Evolutionary conservation across 2,888 invertebrate genomes (phyloP).

Genomic region (Coelinius sp.): DNA sequence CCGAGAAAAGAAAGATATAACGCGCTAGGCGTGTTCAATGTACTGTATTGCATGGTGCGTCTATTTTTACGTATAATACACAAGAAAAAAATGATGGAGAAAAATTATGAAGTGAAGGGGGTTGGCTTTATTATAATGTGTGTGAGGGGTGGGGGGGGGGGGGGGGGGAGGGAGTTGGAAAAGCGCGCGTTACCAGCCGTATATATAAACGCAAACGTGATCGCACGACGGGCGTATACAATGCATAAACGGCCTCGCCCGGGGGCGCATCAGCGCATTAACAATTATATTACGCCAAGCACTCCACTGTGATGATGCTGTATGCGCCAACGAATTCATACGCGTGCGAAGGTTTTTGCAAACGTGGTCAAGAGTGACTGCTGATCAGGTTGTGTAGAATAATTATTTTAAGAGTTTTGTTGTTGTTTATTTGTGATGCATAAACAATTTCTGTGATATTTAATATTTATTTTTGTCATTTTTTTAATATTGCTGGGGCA

Average conservation of each 20-base stretch:
- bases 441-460: too few relatives aligned
- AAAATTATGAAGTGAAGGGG: slow-evolving; percentile 18
- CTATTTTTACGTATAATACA: slow-evolving; percentile 64
- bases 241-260: slow-evolving; percentile 60
- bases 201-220: slow-evolving; percentile 41
- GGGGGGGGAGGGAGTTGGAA: slow-evolving; percentile 34
- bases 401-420: slow-evolving; percentile 23
- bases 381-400: slow-evolving; percentile 17
- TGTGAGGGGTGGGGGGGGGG: not conserved
- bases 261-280: slow-evolving; percentile 67
- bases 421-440: not conserved
- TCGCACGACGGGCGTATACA: slow-evolving; percentile 50
- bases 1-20: slow-evolving; percentile 70
- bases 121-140: slow-evolving; percentile 24
- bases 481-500: too few relatives aligned
- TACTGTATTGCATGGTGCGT: slow-evolving; percentile 54
- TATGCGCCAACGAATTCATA: slow-evolving; percentile 66
- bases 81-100: slow-evolving; percentile 24
- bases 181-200: slow-evolving; percentile 54
- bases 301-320: slow-evolving; percentile 52
- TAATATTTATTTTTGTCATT: too few relatives aligned
- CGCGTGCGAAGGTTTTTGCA: slow-evolving; percentile 54
- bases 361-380: slow-evolving; percentile 28
- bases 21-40: slow-evolving; percentile 73
- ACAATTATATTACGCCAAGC: slow-evolving; percentile 68